Base-by-base conservation (phyloP, 92 coral and sea anemone genomes). In the Siderastrea siderea region DNA sequence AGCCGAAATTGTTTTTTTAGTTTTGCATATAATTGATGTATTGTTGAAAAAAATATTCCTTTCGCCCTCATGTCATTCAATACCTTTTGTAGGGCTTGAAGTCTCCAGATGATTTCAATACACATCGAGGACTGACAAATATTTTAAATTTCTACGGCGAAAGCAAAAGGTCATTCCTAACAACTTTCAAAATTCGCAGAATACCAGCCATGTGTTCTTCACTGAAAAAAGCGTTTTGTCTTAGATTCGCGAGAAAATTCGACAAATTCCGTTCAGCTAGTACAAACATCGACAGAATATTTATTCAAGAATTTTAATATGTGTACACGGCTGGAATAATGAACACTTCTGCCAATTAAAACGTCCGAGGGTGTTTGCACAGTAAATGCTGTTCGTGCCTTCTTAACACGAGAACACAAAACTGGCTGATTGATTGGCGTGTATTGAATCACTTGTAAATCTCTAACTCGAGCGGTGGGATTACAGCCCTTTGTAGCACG, bases 291-390 rank as follows among this genome's bases (percentile, higher is more conserved):
- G 51, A 47, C 26, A 2, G 66, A 65, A 57, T 71, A 45, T 82
- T 82, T 82, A 82, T 82, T 69, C 86, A 70, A 81, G 86, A 68
- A 81, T 81, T 58, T 81, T 81, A 81, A 81, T 57, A 17, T 73
- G 87, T 83, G 67, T 82, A 19, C 60, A 60, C 80, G 1, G 71
- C 63, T 62, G 72, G 73, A 47, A n/a, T 83, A 59, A 61, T 74
- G 80, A 72, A 60, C 80, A 60, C 80, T 61, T 73, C 19, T 84
- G 87, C 71, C 52, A 74, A 61, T 74, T 50, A 61, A 82, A 73
- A 44, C 15, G 63, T 19, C 68, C 46, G 26, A 26, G 46, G 69
- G 8, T 83, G 53, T 84, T 84, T 84, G 74, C 62, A 73, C 72
- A 44, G 80, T 51, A 17, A 44, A 50, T 73, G 63, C 80, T 73